Percentiles rank a stretch among this genome's conserved stretches.
Conservation (phyloP, 1,140 invertebrate species). For the Leptopilina clavipes region DNA sequence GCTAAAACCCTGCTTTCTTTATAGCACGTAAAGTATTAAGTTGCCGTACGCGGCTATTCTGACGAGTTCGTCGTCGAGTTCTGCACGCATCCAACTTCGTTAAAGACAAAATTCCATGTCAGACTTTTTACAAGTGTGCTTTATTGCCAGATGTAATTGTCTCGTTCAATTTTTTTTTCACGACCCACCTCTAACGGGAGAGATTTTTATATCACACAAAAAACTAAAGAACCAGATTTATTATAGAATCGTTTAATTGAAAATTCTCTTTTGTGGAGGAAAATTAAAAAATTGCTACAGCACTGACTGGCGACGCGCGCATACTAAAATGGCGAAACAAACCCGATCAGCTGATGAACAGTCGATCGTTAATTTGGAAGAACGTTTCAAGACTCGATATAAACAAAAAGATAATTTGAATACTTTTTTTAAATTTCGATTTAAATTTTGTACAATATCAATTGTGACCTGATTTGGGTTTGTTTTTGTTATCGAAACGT, state of each 20-base stretch:
- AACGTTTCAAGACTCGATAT: too few species aligned
- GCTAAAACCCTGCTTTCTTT: slow-evolving; percentile 47
- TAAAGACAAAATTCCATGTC: neutral
- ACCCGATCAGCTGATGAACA: too few species aligned
- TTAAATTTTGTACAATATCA: too few species aligned
- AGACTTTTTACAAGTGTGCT: slow-evolving; percentile 25
- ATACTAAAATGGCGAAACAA: too few species aligned
- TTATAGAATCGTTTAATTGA: too few species aligned
- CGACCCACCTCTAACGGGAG: neutral
- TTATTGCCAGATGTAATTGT: slow-evolving; percentile 14
- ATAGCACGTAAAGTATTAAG: slow-evolving; percentile 50
- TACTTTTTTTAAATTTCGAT: too few species aligned
- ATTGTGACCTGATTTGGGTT: neutral
- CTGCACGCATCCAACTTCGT: slow-evolving; percentile 33
- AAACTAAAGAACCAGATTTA: neutral
- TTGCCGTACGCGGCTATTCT: slow-evolving; percentile 27
- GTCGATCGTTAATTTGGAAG: too few species aligned
- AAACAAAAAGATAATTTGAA: too few species aligned
- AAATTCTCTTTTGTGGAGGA: too few species aligned
- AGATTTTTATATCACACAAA: neutral
- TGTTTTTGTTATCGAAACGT: neutral
- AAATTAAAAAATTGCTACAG: too few species aligned
- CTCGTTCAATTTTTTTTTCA: slow-evolving; percentile 24
- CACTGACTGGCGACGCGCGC: too few species aligned
- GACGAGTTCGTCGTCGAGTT: slow-evolving; percentile 27